These are phyloP conservation scores for Drepana falcataria DNA, from an alignment of 2,888 invertebrate species.

Conservation along the genomic window DNA sequence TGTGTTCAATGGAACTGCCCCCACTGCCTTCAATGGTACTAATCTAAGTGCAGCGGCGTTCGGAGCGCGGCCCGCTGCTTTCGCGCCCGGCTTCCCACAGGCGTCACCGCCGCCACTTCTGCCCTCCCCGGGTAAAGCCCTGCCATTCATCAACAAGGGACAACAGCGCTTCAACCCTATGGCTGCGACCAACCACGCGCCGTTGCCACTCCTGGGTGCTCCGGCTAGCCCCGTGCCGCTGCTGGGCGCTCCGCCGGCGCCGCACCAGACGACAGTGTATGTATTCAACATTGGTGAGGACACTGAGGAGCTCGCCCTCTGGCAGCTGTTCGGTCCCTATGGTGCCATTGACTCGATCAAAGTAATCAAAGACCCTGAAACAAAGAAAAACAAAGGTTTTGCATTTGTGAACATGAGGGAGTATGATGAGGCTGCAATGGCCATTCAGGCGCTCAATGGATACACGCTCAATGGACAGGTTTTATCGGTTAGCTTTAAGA, in stretches of 20 bases:
- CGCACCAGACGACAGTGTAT: conserved; percentile 74
- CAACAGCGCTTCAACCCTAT: conserved; percentile 74
- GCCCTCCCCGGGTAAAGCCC: conserved; percentile 72
- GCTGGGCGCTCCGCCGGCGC: conserved; percentile 54
- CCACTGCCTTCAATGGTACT: conserved; percentile 61
- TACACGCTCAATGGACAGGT: conserved; percentile 78
- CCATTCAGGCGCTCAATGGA: conserved; percentile 75
- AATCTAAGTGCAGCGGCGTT: conserved; percentile 60
- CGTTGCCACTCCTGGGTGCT: conserved; percentile 64
- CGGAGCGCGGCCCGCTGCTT: conserved; percentile 57
- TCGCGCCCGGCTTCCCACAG: conserved; percentile 64
- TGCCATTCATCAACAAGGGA: conserved; percentile 74
- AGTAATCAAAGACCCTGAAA: conserved; percentile 76
- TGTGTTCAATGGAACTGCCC: conserved; percentile 58
- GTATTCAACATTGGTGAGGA: conserved; percentile 77
- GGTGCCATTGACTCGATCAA: conserved; percentile 77
- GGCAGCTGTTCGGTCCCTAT: conserved; percentile 76
- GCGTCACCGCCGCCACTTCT: conserved; percentile 69
- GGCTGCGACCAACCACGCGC: conserved; percentile 67
- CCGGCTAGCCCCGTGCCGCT: conserved; percentile 68
- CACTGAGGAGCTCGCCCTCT: conserved; percentile 71
- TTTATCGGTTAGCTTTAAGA: conserved; percentile 78
- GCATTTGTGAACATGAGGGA: conserved; percentile 77
- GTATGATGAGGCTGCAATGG: conserved; percentile 76
- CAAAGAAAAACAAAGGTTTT: conserved; percentile 77